Percentiles rank a stretch among this genome's conserved stretches.
Evolutionary conservation across 2,113 vertebrate species (phyloP).

Genomic region (Gavia stellata): DNA sequence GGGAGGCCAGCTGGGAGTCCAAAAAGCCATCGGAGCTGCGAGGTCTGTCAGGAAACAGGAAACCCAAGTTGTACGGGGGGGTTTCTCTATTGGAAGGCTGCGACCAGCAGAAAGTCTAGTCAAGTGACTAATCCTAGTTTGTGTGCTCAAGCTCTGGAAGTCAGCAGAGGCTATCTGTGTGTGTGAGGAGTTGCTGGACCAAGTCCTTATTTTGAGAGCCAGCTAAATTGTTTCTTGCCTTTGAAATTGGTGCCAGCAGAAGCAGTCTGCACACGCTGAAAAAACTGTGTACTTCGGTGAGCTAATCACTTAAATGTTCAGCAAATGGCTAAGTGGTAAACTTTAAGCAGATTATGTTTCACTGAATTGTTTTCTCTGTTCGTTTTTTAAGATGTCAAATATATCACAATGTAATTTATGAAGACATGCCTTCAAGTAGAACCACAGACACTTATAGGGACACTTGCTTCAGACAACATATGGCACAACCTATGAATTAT

Average conservation of each 20-base stretch:
- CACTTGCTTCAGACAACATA: constrained; percentile 55
- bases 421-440: constrained; percentile 8
- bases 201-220: not conserved
- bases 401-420: constrained; percentile 30
- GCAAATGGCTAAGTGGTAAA: constrained; percentile 48
- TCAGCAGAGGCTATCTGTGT: not conserved
- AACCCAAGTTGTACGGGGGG: not conserved
- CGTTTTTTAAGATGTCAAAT: constrained; percentile 21
- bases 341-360: constrained; percentile 57
- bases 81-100: not conserved
- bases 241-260: constrained; percentile 42
- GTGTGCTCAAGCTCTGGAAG: not conserved
- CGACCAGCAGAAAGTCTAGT: not conserved
- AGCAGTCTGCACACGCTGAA: not conserved
- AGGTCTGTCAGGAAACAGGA: constrained; percentile 62
- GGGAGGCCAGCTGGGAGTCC: constrained; percentile 35
- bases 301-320: constrained; percentile 28
- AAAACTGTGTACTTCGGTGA: constrained; percentile 12
- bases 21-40: not conserved
- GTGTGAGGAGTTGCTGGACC: not conserved
- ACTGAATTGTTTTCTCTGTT: constrained; percentile 43
- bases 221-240: constrained; percentile 17
- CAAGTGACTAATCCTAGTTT: not conserved
- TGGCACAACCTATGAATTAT: constrained; percentile 66
- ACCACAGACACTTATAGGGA: constrained; percentile 22